Evolutionary conservation across 2,797 vertebrate species (phyloP), one percentile per base, ranked within the genome.

Genomic region (Gorsachius magnificus): DNA sequence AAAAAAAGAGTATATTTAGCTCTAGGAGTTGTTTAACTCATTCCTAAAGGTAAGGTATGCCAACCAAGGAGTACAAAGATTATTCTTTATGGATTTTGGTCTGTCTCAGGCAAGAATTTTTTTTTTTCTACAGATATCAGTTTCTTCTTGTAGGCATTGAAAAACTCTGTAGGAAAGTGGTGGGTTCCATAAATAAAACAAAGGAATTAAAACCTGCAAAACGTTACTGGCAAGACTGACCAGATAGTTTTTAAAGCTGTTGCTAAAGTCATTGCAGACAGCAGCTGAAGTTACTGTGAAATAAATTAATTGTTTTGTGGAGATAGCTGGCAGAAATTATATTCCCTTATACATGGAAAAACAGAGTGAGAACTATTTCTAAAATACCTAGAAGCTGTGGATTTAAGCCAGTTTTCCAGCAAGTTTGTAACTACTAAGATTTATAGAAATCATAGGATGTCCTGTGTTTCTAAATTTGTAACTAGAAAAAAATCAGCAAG

Each of bases 401-500:
- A 51, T 50, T 81, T 76, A 46, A 35, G 68, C 94, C 97, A 96
- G 88, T 83, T 97, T 96, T 84, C 93, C 93, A 94, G 63, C 7
- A 77, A 56, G 80, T 90, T 91, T 45, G 43, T 82, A 96, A 93
- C 50, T 87, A 93, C 28, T 36, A 75, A 94, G 46, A 69, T 94
- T 97, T 96, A 91, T 79, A 84, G 85, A 92, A 96, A 92, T 36
- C 57, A 85, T 91, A 92, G 15, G 29, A 68, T 71, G 28, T 54
- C 69, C 82, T 68, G 11, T 50, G 63, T 81, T 93, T 96, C 95
- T 95, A 92, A 95, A 92, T 94, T 51, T 95, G n/a, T 76, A 90
- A 79, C 65, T 54, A 66, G 64, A 86, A 95, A 80, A 87, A 89
- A 68, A 77, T 24, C 29, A 50, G 9, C 48, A 92, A 66, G 83